Evolutionary conservation across 2,888 invertebrate species (phyloP).

Genomic region (Athripsodes cinereus): DNA sequence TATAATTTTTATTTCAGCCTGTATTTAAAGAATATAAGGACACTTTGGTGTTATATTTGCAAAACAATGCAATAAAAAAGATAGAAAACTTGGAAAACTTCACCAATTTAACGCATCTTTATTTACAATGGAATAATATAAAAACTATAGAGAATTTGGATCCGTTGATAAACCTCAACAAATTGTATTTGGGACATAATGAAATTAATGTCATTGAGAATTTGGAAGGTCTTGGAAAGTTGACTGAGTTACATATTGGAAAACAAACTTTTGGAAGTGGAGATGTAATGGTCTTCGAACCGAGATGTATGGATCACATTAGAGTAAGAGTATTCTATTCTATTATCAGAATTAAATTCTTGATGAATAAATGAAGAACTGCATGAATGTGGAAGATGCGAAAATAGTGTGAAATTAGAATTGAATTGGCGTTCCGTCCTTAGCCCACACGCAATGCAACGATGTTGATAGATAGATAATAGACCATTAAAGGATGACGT

Average conservation of each 20-base stretch:
- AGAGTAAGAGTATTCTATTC: slow-evolving; percentile 49
- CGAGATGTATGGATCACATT: slow-evolving; percentile 51
- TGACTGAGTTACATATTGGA: slow-evolving; percentile 64
- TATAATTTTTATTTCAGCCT: slow-evolving; percentile 11
- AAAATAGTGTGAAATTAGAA: too few species aligned
- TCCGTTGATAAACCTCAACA: slow-evolving; percentile 59
- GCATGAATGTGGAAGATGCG: too few species aligned
- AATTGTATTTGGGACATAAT: slow-evolving; percentile 70
- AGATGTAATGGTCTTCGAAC: slow-evolving; percentile 62
- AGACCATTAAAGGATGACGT: too few species aligned
- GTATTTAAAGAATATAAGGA: slow-evolving; percentile 30
- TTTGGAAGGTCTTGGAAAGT: slow-evolving; percentile 50
- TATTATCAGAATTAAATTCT: too few species aligned
- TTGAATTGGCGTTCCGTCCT: too few species aligned
- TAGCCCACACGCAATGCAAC: too few species aligned
- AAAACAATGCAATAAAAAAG: slow-evolving; percentile 71
- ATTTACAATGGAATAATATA: slow-evolving; percentile 73
- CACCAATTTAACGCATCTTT: slow-evolving; percentile 60
- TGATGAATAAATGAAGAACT: too few species aligned
- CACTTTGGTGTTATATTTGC: slow-evolving; percentile 64
- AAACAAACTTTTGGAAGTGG: slow-evolving; percentile 53
- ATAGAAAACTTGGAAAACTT: slow-evolving; percentile 66
- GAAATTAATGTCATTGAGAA: slow-evolving; percentile 64
- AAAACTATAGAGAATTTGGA: slow-evolving; percentile 61
- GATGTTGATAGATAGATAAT: too few species aligned